Evolutionary conservation across 1,140 invertebrate species (phyloP), one percentile per base, ranked within the genome.

Genomic region (Rhyzopertha dominica): DNA sequence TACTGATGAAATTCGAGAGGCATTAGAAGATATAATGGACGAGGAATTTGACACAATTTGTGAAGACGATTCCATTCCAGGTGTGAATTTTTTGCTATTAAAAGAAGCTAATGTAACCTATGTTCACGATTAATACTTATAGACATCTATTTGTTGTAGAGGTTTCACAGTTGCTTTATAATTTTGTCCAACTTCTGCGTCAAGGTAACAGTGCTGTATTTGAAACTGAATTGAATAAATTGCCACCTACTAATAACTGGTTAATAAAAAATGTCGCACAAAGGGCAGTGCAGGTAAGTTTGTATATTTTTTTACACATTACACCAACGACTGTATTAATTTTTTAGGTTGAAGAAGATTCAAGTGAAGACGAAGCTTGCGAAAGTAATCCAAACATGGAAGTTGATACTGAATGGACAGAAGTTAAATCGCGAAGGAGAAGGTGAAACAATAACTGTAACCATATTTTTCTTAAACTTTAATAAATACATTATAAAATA

Each of bases 31-130:
- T 52, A 66, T 79, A 8, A 74, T 81, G 71, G 79, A 81, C 59
- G 72, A 79, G 56, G 77, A 81, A 54, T 80, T 81, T 63, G 70
- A 80, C 23, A 81, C 79, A 20, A 67, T 77, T 8, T 80, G 78
- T 50, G 78, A 80, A 61, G 79, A 81, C 53, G 68, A 74, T 47
- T 80, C 78, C 19, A 74, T 76, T 17, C 74, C 66, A 68, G 72
- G 73, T 73, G 39, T 49, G 40, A 14, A 53, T 22, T 35, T 17
- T 1, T 5, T 28, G 32, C 35, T 72, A 29, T 56, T 69, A n/a
- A 59, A 61, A 31, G 43, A 67, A 30, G 65, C 66, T 32, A 64
- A 73, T 48, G 59, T 64, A 31, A 51, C 61, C 19, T 51, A 62
- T 48, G 62, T 71, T 19, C 61, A 71, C 53, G 7, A 25, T 0